A percentile compares a stretch with the other conserved stretches of the same genome.
Evolutionary conservation across 2,113 vertebrate species (phyloP).

Genomic region (Cochlearius cochlearius): DNA sequence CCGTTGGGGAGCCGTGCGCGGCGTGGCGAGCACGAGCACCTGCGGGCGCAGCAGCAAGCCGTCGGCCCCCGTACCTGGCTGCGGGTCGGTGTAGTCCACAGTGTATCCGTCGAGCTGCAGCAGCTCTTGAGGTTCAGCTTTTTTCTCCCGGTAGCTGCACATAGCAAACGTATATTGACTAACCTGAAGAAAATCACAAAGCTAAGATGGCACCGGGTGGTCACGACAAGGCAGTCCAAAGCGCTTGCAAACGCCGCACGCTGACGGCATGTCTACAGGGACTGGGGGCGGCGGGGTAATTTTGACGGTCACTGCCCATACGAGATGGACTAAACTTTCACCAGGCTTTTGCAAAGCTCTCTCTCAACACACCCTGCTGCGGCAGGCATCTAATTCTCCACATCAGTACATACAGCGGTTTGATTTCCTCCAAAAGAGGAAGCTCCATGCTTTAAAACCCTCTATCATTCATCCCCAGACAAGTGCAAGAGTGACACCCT

Average conservation of each 20-base stretch:
- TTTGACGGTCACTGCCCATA: not conserved
- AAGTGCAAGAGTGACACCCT: constrained; percentile 80
- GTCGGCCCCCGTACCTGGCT: constrained; percentile 82
- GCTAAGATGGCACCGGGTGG: not conserved
- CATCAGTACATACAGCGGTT: not conserved
- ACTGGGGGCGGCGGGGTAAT: not conserved
- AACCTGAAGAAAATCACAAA: constrained; percentile 81
- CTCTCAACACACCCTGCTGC: not conserved
- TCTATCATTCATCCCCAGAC: constrained; percentile 74
- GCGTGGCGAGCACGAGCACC: fast-evolving
- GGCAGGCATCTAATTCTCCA: not conserved
- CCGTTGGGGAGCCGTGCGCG: not conserved
- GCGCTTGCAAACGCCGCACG: not conserved
- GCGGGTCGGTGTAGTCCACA: constrained; percentile 98
- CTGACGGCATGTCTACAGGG: not conserved
- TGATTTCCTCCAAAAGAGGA: not conserved
- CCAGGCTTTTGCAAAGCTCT: not conserved
- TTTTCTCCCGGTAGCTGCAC: constrained; percentile 99
- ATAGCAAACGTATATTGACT: constrained; percentile 99
- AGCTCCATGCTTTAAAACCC: constrained; percentile 15
- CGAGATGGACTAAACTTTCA: not conserved
- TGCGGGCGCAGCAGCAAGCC: fast-evolving
- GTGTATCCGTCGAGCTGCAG: constrained; percentile 97
- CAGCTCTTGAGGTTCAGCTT: constrained; percentile 95
- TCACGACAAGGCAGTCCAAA: not conserved